These are phyloP conservation scores for Hemiscyllium ocellatum DNA, from an alignment of 2,113 vertebrate genomes.

Conservation along the genomic window DNA sequence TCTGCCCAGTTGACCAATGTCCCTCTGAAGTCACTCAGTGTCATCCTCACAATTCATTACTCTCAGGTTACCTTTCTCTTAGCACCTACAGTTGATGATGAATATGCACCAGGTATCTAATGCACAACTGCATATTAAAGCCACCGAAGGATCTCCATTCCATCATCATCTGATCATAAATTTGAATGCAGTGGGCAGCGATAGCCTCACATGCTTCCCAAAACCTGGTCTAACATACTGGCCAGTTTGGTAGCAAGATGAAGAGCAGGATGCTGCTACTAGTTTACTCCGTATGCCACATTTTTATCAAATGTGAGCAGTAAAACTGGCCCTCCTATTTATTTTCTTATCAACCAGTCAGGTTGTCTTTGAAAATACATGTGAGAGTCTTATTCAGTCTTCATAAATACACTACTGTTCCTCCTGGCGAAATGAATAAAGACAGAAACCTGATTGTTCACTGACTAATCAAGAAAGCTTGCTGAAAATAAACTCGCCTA, in stretches of 20 bases:
- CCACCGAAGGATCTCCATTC: background rate
- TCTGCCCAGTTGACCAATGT: too few species aligned
- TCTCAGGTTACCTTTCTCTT: too few species aligned
- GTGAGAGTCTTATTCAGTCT: background rate
- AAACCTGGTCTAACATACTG: background rate
- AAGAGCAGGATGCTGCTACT: background rate
- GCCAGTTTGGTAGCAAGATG: too few species aligned
- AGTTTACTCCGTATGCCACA: background rate
- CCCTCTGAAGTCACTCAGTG: too few species aligned
- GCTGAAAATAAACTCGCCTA: background rate
- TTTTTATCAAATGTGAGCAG: background rate
- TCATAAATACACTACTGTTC: background rate
- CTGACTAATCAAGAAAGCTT: background rate
- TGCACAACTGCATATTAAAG: background rate
- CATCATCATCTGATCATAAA: background rate
- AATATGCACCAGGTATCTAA: background rate
- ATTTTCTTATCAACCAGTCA: background rate
- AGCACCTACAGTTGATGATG: background rate
- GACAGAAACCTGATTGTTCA: background rate
- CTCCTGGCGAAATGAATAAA: background rate
- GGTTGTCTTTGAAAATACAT: background rate
- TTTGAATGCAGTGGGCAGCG: background rate
- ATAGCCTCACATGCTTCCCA: background rate
- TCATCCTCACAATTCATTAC: too few species aligned
- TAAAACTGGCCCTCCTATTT: background rate